Conservation (phyloP, 2,113 vertebrate species). For the Cynopterus brachyotis region DNA sequence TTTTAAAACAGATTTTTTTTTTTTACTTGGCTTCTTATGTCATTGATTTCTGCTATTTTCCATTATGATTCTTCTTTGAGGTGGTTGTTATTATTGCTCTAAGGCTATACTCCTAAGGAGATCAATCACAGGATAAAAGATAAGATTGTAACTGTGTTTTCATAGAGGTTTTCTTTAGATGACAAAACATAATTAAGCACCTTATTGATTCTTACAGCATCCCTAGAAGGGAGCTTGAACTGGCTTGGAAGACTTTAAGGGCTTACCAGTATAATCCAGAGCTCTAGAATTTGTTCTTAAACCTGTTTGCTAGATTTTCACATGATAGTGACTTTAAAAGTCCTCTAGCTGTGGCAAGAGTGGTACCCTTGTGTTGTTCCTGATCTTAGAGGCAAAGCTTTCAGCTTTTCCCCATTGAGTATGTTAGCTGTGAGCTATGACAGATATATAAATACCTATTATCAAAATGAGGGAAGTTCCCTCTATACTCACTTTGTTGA, state of each 20-base stretch:
- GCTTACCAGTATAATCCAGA: not conserved
- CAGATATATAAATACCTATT: too few relatives aligned
- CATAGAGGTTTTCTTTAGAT: not conserved
- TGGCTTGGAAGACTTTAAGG: not conserved
- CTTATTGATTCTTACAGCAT: not conserved
- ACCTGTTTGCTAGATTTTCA: not conserved
- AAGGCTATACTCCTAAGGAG: not conserved
- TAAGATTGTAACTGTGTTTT: not conserved
- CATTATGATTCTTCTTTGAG: not conserved
- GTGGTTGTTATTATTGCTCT: not conserved
- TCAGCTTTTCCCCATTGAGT: not conserved
- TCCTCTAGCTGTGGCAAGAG: not conserved
- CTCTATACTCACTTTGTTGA: not conserved
- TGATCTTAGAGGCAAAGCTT: not conserved
- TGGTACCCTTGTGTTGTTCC: too few relatives aligned
- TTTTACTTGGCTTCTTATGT: slow-evolving; percentile 52
- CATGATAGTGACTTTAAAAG: not conserved
- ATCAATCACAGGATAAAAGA: not conserved
- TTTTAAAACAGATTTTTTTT: slow-evolving; percentile 62
- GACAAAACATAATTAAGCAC: not conserved
- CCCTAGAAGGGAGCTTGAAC: not conserved
- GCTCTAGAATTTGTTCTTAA: not conserved
- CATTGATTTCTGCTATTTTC: not conserved
- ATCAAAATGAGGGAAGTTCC: not conserved
- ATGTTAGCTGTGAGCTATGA: not conserved